Conservation (phyloP, 2,797 vertebrate genomes). For the Onychomys torridus region DNA sequence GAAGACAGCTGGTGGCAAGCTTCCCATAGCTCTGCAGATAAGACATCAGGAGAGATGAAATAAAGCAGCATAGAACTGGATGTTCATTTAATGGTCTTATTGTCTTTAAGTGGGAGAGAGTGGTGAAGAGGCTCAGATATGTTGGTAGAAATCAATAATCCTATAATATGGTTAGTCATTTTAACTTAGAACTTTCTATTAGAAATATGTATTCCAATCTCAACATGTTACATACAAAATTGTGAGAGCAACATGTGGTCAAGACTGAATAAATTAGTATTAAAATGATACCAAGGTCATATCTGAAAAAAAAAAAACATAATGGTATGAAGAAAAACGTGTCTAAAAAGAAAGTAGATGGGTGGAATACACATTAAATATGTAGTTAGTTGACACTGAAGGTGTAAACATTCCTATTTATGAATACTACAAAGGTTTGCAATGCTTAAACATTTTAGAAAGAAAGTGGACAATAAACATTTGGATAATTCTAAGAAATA, state of each 20-base stretch:
- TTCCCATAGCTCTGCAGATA: neutral
- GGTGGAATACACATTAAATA: neutral
- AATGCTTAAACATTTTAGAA: neutral
- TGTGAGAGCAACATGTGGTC: neutral
- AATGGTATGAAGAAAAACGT: neutral
- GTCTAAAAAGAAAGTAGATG: neutral
- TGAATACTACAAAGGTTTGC: neutral
- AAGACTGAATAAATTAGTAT: neutral
- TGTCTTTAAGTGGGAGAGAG: neutral
- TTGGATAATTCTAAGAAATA: neutral
- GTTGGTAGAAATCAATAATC: neutral
- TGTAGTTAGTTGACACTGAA: neutral
- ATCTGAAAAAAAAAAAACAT: neutral
- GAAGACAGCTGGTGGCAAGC: neutral
- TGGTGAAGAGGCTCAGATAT: neutral
- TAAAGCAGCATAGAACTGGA: neutral
- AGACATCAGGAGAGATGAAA: neutral
- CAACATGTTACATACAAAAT: neutral
- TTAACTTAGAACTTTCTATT: neutral
- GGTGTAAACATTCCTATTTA: neutral
- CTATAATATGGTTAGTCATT: neutral
- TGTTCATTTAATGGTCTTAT: neutral
- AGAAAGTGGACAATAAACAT: neutral
- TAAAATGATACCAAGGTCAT: neutral
- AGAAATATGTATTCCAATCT: neutral